Evolutionary conservation across 2,797 vertebrate genomes (phyloP).

Genomic region (Netta rufina): DNA sequence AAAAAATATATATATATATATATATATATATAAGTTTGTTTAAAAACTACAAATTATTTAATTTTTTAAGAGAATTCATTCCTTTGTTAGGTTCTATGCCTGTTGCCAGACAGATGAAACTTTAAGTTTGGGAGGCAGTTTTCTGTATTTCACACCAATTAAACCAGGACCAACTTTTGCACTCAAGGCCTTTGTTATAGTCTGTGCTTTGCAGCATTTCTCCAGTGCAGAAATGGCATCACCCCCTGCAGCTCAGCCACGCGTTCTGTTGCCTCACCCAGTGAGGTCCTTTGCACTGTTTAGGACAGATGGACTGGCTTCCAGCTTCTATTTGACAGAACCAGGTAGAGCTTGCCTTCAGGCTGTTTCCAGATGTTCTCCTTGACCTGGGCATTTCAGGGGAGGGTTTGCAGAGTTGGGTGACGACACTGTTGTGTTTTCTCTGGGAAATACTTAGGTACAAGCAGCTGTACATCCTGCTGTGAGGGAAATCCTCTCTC

Average conservation of each 20-base stretch:
- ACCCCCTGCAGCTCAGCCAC: neutral
- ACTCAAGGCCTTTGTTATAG: neutral
- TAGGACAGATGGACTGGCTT: neutral
- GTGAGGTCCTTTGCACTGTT: neutral
- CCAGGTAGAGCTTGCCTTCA: neutral
- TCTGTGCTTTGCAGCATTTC: neutral
- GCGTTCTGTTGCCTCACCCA: neutral
- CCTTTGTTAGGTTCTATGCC: neutral
- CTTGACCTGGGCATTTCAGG: neutral
- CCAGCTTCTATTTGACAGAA: neutral
- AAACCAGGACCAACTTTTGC: neutral
- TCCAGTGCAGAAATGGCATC: neutral
- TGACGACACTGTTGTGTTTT: neutral
- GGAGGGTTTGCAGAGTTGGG: neutral
- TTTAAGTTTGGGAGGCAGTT: neutral
- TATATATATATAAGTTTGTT: neutral
- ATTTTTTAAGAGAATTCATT: slow-evolving; percentile 24
- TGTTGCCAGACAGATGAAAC: neutral
- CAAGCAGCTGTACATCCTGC: neutral
- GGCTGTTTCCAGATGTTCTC: neutral
- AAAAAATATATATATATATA: neutral
- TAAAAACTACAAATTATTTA: slow-evolving; percentile 14
- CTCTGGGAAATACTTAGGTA: neutral
- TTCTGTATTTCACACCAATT: neutral
- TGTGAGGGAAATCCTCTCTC: neutral